Evolutionary conservation across 2,888 invertebrate genomes (phyloP), one percentile per base, ranked within the genome.

Genomic region (Gymnosoma rotundatum): DNA sequence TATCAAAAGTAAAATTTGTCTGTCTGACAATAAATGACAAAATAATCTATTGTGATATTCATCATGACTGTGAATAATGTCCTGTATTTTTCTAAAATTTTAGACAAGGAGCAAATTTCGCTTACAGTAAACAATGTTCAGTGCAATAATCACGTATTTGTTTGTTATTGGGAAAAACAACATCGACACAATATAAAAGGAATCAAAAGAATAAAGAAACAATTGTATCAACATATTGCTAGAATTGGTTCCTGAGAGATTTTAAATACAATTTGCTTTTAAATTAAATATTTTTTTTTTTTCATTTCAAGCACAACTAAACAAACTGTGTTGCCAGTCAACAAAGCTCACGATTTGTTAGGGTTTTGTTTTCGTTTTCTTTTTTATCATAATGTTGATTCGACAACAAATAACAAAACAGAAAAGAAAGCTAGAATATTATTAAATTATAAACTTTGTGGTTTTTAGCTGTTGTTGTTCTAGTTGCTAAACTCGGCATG

Each of bases 381-480:
- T 78, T 72, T 38, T 38, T 38, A 9, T 73, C 48, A 54, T 66
- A 18, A 52, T 64, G 48, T 20, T 54, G 45, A 0, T 75, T 0
- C 25, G 14, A 63, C 18, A 18, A 21, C 8, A 10, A 21, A 16
- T 1, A 36, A 12, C 18, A 38, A 54, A 8, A 25, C 25, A 12
- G 7, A 32, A 38, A 7, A 45, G 56, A 56, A 66, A 48, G 36
- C 52, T 16, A 78, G 60, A 67, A 73, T 54, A 69, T 84, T 80
- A 80, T 80, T 84, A 84, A 83, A 83, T 83, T 84, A 80, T 74
- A 78, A 72, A 84, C 73, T 69, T 76, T 73, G 80, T 60, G 69
- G 76, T 61, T 83, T 78, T 80, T 10, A 14, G 21, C 42, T 67
- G 45, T 36, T 73, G 60, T 54, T 76, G 42, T 66, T 75, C 32